Conservation (phyloP, 1,140 invertebrate species). For the Drosophila pseudoobscura region DNA sequence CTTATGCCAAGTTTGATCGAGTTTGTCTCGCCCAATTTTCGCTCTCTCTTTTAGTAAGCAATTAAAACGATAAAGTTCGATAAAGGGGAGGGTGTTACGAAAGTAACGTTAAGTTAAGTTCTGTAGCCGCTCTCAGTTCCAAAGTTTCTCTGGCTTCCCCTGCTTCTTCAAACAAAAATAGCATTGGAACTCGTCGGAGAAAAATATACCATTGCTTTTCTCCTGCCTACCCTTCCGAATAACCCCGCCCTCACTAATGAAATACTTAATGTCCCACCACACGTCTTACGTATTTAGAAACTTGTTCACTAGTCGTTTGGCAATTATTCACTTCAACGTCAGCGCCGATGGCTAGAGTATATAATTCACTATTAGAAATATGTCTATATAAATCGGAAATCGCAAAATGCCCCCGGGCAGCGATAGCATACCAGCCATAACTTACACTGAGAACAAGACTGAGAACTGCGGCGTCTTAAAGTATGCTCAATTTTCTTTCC, state of each 20-base stretch:
- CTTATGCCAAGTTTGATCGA: constrained; percentile 38
- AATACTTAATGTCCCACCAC: no score
- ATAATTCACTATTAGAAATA: constrained; percentile 37
- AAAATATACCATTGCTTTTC: no score
- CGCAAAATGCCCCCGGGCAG: constrained; percentile 37
- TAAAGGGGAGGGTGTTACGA: no score
- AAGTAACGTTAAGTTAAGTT: neutral
- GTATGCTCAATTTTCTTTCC: constrained; percentile 63
- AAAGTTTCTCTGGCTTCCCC: no score
- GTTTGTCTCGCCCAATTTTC: constrained; percentile 22
- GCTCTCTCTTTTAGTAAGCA: constrained; percentile 3
- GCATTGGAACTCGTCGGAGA: no score
- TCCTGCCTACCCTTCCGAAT: no score
- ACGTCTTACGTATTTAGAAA: constrained; percentile 26
- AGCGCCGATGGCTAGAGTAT: constrained; percentile 50
- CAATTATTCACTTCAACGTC: constrained; percentile 73
- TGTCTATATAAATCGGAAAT: constrained; percentile 23
- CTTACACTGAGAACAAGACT: neutral
- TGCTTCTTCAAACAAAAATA: no score
- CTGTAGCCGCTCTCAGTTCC: no score
- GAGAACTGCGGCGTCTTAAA: constrained; percentile 35
- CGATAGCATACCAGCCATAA: neutral
- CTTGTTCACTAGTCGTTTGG: constrained; percentile 74
- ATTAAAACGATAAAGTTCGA: constrained; percentile 29
- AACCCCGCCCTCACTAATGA: no score